These are phyloP conservation scores for Cephus nigrinus DNA, from an alignment of 2,888 invertebrate genomes.

Conservation along the genomic window DNA sequence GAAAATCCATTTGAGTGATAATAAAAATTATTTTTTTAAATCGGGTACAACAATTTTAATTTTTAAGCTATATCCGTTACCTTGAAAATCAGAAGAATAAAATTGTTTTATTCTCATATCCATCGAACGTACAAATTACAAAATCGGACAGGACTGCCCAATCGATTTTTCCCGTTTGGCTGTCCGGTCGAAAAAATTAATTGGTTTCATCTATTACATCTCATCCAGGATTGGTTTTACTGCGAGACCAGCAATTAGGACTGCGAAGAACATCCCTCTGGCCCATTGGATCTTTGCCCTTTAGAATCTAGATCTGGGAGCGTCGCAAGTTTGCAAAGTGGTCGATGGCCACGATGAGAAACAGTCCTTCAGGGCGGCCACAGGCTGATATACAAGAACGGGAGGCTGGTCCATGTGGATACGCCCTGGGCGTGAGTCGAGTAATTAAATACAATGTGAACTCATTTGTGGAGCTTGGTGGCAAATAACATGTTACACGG, in stretches of 20 bases:
- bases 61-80: not conserved
- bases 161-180: not conserved
- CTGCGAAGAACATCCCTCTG: slow-evolving; percentile 22
- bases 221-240: slow-evolving; percentile 51
- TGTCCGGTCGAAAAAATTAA: slow-evolving; percentile 45
- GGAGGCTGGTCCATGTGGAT: slow-evolving; percentile 39
- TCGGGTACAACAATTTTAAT: not conserved
- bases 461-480: slow-evolving; percentile 62
- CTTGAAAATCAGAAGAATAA: not conserved
- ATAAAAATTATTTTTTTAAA: not conserved
- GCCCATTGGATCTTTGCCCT: slow-evolving; percentile 27
- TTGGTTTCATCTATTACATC: slow-evolving; percentile 61
- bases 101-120: not conserved
- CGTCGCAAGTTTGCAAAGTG: slow-evolving; percentile 8
- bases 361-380: slow-evolving; percentile 31
- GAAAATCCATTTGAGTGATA: not conserved
- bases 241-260: slow-evolving; percentile 57
- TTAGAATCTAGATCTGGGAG: slow-evolving; percentile 1
- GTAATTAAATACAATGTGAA: slow-evolving; percentile 65
- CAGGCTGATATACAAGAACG: slow-evolving; percentile 15
- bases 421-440: slow-evolving; percentile 62
- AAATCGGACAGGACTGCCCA: not conserved
- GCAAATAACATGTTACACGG: slow-evolving; percentile 61
- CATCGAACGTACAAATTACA: not conserved
- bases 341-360: slow-evolving; percentile 24